Evolutionary conservation across 2,888 invertebrate genomes (phyloP).

Genomic region (Cerastis leucographa): DNA sequence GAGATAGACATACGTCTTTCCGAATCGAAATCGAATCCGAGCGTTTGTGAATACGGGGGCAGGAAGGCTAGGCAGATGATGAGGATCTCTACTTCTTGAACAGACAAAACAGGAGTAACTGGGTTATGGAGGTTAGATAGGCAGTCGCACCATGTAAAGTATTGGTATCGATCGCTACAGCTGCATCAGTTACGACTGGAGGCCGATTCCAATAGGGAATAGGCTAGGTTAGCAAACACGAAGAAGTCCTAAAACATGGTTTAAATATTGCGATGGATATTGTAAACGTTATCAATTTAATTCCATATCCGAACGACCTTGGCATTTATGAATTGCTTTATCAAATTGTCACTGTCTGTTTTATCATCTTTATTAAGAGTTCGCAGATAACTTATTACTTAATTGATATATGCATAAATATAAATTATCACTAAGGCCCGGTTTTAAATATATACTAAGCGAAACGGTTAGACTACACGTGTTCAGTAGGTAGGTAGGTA

Average conservation of each 20-base stretch:
- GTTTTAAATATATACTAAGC: too few relatives aligned
- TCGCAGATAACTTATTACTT: constrained; percentile 16
- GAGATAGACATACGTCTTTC: too few relatives aligned
- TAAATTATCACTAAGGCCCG: background rate
- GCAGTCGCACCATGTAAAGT: background rate
- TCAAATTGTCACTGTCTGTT: constrained; percentile 12
- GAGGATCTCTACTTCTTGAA: background rate
- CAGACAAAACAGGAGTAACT: background rate
- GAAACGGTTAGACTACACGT: too few relatives aligned
- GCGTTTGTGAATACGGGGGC: too few relatives aligned
- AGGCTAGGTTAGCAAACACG: background rate
- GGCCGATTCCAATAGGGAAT: background rate
- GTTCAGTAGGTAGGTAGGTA: too few relatives aligned
- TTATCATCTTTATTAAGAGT: constrained; percentile 8
- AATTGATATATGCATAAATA: background rate
- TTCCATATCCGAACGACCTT: background rate
- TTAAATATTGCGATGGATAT: too few relatives aligned
- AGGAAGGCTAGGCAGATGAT: background rate
- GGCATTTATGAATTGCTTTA: constrained; percentile 4
- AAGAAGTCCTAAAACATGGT: background rate
- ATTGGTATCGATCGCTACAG: background rate
- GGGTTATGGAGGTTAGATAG: background rate
- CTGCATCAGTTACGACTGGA: background rate
- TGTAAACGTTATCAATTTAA: constrained; percentile 19
- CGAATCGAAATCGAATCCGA: too few relatives aligned